These are phyloP conservation scores for Platycercus adscitus DNA, from an alignment of 2,113 vertebrate genomes.

Conservation along the genomic window DNA sequence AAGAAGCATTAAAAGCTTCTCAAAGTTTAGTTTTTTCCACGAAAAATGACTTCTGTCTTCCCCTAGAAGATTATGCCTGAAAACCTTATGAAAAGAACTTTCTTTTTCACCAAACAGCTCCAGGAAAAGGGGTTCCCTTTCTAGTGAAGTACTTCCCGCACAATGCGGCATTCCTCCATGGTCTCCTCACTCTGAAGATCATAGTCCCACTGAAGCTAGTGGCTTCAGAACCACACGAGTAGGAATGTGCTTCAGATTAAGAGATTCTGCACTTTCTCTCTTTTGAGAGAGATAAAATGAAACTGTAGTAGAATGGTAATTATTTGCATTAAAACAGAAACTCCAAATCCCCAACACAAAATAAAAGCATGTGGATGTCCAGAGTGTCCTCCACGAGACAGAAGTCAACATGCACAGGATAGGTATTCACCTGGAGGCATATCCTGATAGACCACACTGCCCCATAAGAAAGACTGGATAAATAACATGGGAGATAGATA, in stretches of 20 bases:
- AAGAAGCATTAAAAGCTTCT: not conserved
- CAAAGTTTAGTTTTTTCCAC: not conserved
- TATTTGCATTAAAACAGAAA: not conserved
- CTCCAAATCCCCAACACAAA: not conserved
- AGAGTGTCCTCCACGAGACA: not conserved
- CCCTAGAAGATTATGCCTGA: not conserved
- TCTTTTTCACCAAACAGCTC: not conserved
- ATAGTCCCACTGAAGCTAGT: not conserved
- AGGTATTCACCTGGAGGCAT: not conserved
- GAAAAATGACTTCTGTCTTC: not conserved
- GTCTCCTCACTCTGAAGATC: not conserved
- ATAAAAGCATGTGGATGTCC: rapidly evolving
- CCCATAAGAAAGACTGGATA: not conserved
- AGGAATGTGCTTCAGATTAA: not conserved
- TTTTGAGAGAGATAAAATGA: rapidly evolving
- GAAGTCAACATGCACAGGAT: not conserved
- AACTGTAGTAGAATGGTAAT: not conserved
- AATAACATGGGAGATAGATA: not conserved
- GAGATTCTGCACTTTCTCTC: not conserved
- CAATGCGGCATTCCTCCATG: rapidly evolving
- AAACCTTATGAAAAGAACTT: not conserved
- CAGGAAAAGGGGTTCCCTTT: not conserved
- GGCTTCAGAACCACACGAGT: not conserved
- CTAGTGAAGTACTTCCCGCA: not conserved
- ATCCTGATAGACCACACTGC: not conserved